These are phyloP conservation scores for Gyrodactylus salaris DNA, from an alignment of 1,140 invertebrate genomes.

Conservation along the genomic window DNA sequence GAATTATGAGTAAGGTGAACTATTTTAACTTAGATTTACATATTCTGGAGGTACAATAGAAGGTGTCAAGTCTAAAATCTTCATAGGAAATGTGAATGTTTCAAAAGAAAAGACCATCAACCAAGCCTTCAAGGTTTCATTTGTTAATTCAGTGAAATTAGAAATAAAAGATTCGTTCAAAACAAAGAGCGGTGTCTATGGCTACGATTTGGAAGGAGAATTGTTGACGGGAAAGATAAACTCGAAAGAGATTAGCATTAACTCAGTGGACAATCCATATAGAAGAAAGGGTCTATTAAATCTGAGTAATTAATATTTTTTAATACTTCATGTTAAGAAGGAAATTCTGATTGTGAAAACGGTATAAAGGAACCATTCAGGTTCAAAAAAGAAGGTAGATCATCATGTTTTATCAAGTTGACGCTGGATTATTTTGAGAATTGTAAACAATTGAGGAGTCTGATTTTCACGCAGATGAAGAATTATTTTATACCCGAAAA, in stretches of 20 bases:
- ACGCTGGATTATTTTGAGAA: neutral
- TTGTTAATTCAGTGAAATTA: neutral
- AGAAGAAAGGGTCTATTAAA: neutral
- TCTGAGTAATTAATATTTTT: too few species aligned
- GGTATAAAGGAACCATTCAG: neutral
- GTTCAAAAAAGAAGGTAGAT: neutral
- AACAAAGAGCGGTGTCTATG: neutral
- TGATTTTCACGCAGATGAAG: neutral
- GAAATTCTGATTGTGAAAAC: neutral
- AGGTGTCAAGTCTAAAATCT: neutral
- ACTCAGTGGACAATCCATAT: neutral
- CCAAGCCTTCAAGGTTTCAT: neutral
- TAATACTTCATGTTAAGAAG: neutral
- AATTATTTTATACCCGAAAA: neutral
- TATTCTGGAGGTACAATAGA: neutral
- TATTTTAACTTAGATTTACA: neutral
- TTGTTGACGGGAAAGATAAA: too few species aligned
- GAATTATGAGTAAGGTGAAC: too few species aligned
- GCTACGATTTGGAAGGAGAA: neutral
- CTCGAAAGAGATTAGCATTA: too few species aligned
- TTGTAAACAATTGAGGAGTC: neutral
- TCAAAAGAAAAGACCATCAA: neutral
- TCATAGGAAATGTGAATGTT: neutral
- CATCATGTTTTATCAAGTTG: neutral
- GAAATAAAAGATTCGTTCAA: neutral